Base-by-base conservation (phyloP, 2,113 vertebrate genomes). In the Pionites leucogaster region DNA sequence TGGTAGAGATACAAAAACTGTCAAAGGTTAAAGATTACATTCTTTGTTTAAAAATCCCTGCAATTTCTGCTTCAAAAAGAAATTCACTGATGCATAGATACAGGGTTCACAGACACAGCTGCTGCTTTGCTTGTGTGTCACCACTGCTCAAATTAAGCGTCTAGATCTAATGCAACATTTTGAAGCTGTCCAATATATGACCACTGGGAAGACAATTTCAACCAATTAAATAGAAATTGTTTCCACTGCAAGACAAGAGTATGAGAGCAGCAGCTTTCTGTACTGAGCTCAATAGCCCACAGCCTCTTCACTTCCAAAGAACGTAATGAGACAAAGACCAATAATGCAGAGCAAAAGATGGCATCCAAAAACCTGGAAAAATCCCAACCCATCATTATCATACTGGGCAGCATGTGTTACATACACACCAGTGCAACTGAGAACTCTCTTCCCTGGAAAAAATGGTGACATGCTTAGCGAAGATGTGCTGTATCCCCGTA, bases 11-110 rank as follows among this genome's bases (percentile, higher is more conserved):
- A 82, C 3, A 39, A 65, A 86, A 88, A 88, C 33, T 24, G 23
- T 59, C 67, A 90, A 79, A 94, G 82, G 65, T 84, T 88, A 93
- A 84, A 95, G 17, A 95, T 87, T 52, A 88, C 35, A 62, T 72
- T 92, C 18, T 88, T 90, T 88, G 52, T 72, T 94, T 93, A 35
- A 70, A 96, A 96, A 91, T 85, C 35, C 76, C 67, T 57, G 49
- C 78, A 95, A 64, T 94, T 74, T 41, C 67, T 67, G 37, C 69
- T 89, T 94, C 53, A 55, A 53, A 83, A 93, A 83, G 52, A 86
- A 92, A 82, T 79, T 69, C 63, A 85, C 28, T 41, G 68, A 84
- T 83, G 50, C 59, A 65, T 1, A 87, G 76, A 86, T 9, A 57
- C 13, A 57, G 20, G 27, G 49, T 87, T 91, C 62, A 79, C 19